Conservation (phyloP, 2,888 invertebrate species). For the Prostheceraeus crozeri region DNA sequence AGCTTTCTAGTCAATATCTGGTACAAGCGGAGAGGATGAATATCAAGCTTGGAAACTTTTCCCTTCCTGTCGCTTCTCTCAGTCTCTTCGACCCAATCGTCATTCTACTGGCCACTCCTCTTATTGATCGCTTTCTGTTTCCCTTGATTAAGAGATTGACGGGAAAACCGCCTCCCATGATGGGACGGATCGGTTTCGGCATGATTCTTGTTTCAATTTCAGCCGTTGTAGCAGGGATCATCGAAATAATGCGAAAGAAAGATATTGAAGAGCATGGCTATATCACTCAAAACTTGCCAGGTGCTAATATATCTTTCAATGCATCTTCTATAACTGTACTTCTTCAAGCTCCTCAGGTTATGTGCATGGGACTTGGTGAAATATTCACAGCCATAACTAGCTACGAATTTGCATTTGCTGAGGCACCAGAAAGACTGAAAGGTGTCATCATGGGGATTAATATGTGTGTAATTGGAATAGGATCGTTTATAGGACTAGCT, state of each 20-base stretch:
- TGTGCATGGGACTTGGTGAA: conserved; percentile 49
- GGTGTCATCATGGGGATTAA: conserved; percentile 50
- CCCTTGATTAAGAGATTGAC: conserved; percentile 44
- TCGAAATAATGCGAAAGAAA: conserved; percentile 48
- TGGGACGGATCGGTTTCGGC: conserved; percentile 51
- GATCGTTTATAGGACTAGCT: conserved; percentile 46
- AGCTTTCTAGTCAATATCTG: conserved; percentile 50
- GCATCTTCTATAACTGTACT: conserved; percentile 47
- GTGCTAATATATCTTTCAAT: conserved; percentile 44
- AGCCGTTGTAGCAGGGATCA: conserved; percentile 46
- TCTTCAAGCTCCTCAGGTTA: conserved; percentile 47
- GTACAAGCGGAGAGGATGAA: conserved; percentile 50
- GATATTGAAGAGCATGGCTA: conserved; percentile 43
- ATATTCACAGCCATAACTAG: conserved; percentile 42
- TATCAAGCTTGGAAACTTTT: conserved; percentile 43
- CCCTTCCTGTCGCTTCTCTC: conserved; percentile 48
- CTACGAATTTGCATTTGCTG: conserved; percentile 50
- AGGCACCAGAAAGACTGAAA: conserved; percentile 48
- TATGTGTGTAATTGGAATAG: conserved; percentile 47
- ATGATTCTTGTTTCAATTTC: conserved; percentile 47
- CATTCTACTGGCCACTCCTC: conserved; percentile 49
- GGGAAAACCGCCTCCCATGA: conserved; percentile 43
- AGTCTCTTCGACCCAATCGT: conserved; percentile 49
- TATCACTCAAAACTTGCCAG: conserved; percentile 44
- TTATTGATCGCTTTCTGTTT: conserved; percentile 48